phyloP scores from a whole-genome alignment of 2,888 invertebrate species.

The Acanthoscelides obtectus region DNA sequence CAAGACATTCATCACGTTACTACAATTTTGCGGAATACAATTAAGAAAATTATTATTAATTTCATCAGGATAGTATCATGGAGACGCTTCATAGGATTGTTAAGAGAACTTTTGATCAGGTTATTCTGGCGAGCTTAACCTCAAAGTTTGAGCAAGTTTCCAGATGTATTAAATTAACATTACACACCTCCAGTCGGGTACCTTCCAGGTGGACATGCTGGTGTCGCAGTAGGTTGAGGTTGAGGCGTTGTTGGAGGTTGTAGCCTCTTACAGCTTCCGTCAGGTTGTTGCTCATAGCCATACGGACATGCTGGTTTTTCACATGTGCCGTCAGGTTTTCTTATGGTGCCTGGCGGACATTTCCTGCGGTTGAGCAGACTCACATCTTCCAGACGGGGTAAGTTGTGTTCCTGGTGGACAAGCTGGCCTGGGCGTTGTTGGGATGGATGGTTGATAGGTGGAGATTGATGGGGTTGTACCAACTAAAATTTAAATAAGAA shows the following conservation, averaged over 20 bases:
- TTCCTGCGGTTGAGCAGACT: not conserved
- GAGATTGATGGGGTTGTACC: constrained; percentile 13
- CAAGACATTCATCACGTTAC: too few species aligned
- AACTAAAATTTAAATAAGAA: too few species aligned
- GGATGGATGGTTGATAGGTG: constrained; percentile 8
- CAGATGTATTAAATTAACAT: too few species aligned
- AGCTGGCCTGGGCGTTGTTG: constrained; percentile 10
- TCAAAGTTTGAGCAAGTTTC: too few species aligned
- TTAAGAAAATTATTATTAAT: too few species aligned
- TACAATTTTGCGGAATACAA: too few species aligned
- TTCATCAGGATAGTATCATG: too few species aligned
- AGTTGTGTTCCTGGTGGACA: constrained; percentile 14
- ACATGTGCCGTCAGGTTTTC: constrained; percentile 10
- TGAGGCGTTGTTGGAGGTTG: constrained; percentile 11
- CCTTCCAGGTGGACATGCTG: constrained; percentile 21
- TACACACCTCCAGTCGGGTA: not conserved
- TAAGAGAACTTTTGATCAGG: too few species aligned
- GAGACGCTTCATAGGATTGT: too few species aligned
- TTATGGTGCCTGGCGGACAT: constrained; percentile 7
- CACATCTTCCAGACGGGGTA: constrained; percentile 13
- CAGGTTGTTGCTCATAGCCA: constrained; percentile 10
- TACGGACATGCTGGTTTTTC: constrained; percentile 8
- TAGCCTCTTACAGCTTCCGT: constrained; percentile 9
- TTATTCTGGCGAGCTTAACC: too few species aligned
- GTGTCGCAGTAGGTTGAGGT: constrained; percentile 10